Conservation (phyloP, 64 coral and sea anemone species). For the Stichodactyla helianthus region DNA sequence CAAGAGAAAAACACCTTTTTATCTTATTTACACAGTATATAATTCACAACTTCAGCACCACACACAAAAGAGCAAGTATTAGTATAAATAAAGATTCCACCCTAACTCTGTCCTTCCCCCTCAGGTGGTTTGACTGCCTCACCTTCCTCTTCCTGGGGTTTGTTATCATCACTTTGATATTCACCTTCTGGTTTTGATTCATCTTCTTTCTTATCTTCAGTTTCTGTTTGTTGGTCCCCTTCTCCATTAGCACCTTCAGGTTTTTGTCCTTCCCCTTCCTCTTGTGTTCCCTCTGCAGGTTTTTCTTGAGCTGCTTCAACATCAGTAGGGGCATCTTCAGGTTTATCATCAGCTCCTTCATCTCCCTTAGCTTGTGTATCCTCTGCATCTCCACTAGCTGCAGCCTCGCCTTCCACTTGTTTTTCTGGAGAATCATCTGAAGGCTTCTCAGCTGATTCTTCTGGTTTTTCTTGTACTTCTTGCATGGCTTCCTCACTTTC, state of each 20-base stretch:
- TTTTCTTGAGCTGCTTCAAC: slow-evolving; percentile 7
- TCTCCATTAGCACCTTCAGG: slow-evolving; percentile 2
- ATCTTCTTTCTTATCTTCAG: slow-evolving; percentile 10
- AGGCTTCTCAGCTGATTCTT: slow-evolving; percentile 5
- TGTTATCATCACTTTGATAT: slow-evolving; percentile 6
- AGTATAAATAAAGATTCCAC: not conserved
- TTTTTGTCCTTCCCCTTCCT: slow-evolving; percentile 4
- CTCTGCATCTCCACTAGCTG: not conserved
- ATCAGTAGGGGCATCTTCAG: not conserved
- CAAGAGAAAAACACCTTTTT: too few species aligned
- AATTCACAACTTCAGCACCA: not conserved
- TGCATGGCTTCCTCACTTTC: not conserved
- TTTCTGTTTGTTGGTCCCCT: slow-evolving; percentile 15
- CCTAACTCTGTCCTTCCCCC: slow-evolving; percentile 14
- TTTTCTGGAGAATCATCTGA: not conserved
- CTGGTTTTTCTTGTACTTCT: not conserved
- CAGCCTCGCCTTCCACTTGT: not conserved
- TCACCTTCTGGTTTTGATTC: slow-evolving; percentile 31
- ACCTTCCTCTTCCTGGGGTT: slow-evolving; percentile 23
- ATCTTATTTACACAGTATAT: not conserved
- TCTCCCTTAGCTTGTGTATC: not conserved
- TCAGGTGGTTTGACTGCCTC: slow-evolving; percentile 28
- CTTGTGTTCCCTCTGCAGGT: not conserved
- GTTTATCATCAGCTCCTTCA: not conserved
- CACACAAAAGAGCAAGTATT: not conserved